Evolutionary conservation across 92 coral and sea anemone genomes (phyloP).

Genomic region (Porites divaricata): DNA sequence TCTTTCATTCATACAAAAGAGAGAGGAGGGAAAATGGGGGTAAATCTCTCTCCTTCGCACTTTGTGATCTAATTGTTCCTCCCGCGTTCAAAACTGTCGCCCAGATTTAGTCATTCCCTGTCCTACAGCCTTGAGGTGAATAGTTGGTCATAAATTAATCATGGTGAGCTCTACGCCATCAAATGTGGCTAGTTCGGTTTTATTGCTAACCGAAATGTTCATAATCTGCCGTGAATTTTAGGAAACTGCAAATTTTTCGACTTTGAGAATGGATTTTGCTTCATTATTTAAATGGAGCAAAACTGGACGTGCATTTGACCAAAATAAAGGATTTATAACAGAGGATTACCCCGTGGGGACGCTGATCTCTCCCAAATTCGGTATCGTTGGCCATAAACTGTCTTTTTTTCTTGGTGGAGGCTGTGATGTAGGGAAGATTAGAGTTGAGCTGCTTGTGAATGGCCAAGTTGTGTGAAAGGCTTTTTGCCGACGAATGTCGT

Average conservation of each 20-base stretch:
- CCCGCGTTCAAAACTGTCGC: no score
- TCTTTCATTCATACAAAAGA: no score
- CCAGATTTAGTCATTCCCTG: no score
- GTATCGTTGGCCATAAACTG: constrained; percentile 61
- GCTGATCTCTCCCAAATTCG: constrained; percentile 67
- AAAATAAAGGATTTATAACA: constrained; percentile 43
- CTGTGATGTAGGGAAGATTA: constrained; percentile 57
- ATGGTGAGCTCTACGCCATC: no score
- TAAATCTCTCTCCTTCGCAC: no score
- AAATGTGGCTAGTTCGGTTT: no score
- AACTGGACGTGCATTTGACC: constrained; percentile 60
- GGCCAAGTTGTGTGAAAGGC: constrained; percentile 42
- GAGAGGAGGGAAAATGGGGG: no score
- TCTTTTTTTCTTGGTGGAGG: constrained; percentile 73
- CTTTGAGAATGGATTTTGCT: constrained; percentile 55
- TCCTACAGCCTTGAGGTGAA: no score
- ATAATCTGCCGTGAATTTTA: not conserved
- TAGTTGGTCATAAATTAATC: no score
- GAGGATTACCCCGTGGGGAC: constrained; percentile 57
- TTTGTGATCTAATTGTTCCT: no score
- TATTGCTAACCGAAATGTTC: not conserved
- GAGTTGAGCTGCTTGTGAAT: constrained; percentile 65
- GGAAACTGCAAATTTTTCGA: constrained; percentile 39
- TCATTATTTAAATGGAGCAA: constrained; percentile 54
- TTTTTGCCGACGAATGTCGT: constrained; percentile 53